Evolutionary conservation across 2,888 invertebrate genomes (phyloP).

Genomic region (Dromius quadrimaculatus): DNA sequence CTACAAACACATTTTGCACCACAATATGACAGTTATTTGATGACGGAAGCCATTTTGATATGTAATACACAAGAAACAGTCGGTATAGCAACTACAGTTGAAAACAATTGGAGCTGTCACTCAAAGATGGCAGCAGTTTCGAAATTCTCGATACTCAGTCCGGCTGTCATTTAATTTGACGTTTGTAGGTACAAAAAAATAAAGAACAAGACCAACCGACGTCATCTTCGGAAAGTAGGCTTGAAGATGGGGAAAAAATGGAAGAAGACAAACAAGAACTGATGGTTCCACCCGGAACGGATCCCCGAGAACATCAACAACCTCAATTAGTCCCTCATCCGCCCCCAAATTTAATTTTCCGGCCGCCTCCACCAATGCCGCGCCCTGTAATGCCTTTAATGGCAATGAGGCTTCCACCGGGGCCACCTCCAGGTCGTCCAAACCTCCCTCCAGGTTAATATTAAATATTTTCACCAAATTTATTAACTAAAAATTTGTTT

Average conservation of each 20-base stretch:
- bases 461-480: too few relatives aligned
- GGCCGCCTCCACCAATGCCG: constrained; percentile 66
- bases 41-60: too few relatives aligned
- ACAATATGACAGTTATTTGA: too few relatives aligned
- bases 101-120: too few relatives aligned
- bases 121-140: too few relatives aligned
- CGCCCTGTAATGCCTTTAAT: constrained; percentile 68
- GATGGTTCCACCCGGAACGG: constrained; percentile 38
- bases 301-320: constrained; percentile 48
- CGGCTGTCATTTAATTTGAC: too few relatives aligned
- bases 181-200: constrained; percentile 41
- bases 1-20: too few relatives aligned
- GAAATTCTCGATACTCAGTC: too few relatives aligned
- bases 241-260: constrained; percentile 57
- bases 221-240: neutral
- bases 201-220: constrained; percentile 27
- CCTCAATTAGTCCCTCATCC: constrained; percentile 62
- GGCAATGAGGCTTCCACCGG: constrained; percentile 70
- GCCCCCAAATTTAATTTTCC: constrained; percentile 59
- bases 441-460: constrained; percentile 69
- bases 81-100: too few relatives aligned
- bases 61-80: too few relatives aligned
- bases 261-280: constrained; percentile 44
- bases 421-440: constrained; percentile 70
- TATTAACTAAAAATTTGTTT: too few relatives aligned